These are phyloP conservation scores for Alexandromys fortis DNA, from an alignment of 2,113 vertebrate genomes.

Conservation along the genomic window DNA sequence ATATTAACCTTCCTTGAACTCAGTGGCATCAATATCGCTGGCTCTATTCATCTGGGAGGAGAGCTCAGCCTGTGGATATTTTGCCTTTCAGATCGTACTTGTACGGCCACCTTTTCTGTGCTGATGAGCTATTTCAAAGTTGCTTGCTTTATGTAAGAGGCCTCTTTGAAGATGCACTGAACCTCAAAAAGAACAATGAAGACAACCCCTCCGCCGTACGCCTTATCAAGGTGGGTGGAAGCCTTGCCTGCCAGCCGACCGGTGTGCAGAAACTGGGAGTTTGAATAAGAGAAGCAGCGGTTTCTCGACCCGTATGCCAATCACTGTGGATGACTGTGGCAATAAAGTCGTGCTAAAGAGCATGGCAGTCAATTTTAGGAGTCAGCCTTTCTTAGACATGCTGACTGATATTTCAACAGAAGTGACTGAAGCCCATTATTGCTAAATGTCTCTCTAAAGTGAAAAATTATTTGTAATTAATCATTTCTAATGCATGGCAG, in stretches of 20 bases:
- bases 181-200: neutral
- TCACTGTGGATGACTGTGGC: neutral
- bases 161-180: slow-evolving; percentile 79
- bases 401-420: neutral
- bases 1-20: neutral
- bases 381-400: slow-evolving; percentile 1
- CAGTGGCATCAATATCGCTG: neutral
- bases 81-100: slow-evolving; percentile 78
- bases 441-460: neutral
- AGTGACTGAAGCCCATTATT: neutral
- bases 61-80: neutral
- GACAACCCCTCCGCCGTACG: slow-evolving; percentile 61
- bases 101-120: slow-evolving; percentile 75
- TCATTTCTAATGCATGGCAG: neutral
- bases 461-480: slow-evolving; percentile 16
- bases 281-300: neutral
- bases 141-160: slow-evolving; percentile 81
- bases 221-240: slow-evolving; percentile 80
- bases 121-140: slow-evolving; percentile 80
- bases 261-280: neutral
- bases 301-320: neutral
- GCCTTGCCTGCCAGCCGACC: neutral
- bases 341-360: neutral
- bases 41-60: neutral
- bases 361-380: neutral